Evolutionary conservation across 2,113 vertebrate genomes (phyloP).

Genomic region (Xiphophorus hellerii): DNA sequence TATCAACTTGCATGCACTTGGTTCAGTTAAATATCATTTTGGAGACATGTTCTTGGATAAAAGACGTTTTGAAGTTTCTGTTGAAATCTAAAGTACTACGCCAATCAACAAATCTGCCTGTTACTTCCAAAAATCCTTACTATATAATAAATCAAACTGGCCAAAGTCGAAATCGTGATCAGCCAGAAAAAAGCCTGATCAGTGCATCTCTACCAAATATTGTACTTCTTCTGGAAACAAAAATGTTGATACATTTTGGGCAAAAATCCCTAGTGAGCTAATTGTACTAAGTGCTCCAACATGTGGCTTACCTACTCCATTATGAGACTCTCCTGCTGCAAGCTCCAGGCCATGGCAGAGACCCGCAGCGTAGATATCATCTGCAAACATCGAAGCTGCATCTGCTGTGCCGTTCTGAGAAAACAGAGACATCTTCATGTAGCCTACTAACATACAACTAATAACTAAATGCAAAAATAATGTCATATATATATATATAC

Average conservation of each 20-base stretch:
- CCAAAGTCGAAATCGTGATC: neutral
- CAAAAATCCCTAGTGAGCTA: neutral
- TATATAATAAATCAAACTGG: neutral
- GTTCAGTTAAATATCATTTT: neutral
- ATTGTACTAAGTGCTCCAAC: neutral
- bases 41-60: too few relatives aligned
- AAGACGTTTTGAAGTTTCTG: neutral
- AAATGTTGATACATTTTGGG: neutral
- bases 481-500: too few relatives aligned
- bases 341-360: conserved; percentile 81
- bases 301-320: conserved; percentile 71
- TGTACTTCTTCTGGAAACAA: neutral
- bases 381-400: conserved; percentile 79
- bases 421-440: neutral
- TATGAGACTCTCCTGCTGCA: conserved; percentile 81
- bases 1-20: neutral
- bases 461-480: too few relatives aligned
- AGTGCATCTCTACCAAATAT: neutral
- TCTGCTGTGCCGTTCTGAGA: conserved; percentile 82
- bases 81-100: neutral
- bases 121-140: neutral
- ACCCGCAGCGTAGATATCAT: conserved; percentile 82
- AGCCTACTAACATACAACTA: too few relatives aligned
- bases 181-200: neutral
- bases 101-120: neutral